Evolutionary conservation across 2,113 vertebrate species (phyloP).

Genomic region (Heterotilapia buettikoferi): DNA sequence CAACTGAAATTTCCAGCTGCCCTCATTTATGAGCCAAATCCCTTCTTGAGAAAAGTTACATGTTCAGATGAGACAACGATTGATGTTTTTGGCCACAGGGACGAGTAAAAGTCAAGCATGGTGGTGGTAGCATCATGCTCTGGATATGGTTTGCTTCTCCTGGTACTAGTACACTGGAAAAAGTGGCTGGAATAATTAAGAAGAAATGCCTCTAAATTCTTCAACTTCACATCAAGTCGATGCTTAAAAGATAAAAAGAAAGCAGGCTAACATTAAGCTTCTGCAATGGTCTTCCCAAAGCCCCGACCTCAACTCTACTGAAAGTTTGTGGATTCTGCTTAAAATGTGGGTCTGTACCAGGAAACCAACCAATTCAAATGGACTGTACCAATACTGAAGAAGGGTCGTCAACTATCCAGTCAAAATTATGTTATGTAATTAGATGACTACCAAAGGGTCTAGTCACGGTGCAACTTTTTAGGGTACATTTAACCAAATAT

Average conservation of each 20-base stretch:
- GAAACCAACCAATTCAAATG: neutral
- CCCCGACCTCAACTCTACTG: neutral
- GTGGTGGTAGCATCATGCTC: too few relatives aligned
- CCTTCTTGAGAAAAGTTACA: too few relatives aligned
- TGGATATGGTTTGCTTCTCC: too few relatives aligned
- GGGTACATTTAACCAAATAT: neutral
- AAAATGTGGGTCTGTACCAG: neutral
- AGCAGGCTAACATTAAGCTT: neutral
- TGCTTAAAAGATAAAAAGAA: neutral
- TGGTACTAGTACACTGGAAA: too few relatives aligned
- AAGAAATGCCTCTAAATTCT: too few relatives aligned
- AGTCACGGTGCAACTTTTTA: neutral
- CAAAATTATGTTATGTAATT: neutral
- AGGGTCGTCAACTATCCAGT: neutral
- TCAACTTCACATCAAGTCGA: neutral
- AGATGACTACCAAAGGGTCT: neutral
- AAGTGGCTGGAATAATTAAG: too few relatives aligned
- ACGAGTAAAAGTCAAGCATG: too few relatives aligned
- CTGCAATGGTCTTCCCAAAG: neutral
- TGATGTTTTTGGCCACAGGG: too few relatives aligned
- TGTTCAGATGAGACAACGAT: too few relatives aligned
- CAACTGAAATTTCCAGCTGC: too few relatives aligned
- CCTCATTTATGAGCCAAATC: too few relatives aligned
- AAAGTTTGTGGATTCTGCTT: neutral
- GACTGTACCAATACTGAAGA: neutral